A percentile compares a stretch with the other conserved stretches of the same genome.
These are phyloP conservation scores for Cotesia typhae DNA, from an alignment of 1,140 invertebrate species.

Conservation along the genomic window DNA sequence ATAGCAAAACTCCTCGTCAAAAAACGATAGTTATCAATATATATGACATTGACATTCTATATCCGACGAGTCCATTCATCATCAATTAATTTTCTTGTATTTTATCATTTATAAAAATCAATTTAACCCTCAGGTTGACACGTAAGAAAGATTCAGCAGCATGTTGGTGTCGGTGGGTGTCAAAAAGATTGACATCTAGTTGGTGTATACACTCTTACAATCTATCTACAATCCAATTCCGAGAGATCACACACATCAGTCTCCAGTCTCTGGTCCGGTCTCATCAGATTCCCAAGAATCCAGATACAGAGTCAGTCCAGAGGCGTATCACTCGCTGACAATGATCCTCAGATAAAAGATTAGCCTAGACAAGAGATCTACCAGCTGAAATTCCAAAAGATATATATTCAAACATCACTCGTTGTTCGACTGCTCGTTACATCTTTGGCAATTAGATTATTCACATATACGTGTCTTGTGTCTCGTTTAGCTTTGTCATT, in stretches of 20 bases:
- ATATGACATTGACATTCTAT: slow-evolving; percentile 11
- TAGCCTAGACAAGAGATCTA: neutral
- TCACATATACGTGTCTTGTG: slow-evolving; percentile 10
- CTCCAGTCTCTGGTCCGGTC: no score
- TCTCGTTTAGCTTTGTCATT: neutral
- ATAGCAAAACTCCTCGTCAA: no score
- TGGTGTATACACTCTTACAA: neutral
- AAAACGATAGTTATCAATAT: no score
- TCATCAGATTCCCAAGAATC: slow-evolving; percentile 11
- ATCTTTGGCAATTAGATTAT: neutral
- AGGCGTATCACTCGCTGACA: slow-evolving; percentile 3
- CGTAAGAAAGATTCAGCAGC: slow-evolving; percentile 1
- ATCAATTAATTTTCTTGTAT: slow-evolving; percentile 1
- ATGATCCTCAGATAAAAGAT: slow-evolving; percentile 8
- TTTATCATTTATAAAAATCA: neutral
- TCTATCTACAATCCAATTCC: neutral
- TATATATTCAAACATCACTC: neutral
- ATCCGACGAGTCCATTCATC: slow-evolving; percentile 5
- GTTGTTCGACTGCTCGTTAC: neutral
- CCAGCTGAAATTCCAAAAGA: neutral
- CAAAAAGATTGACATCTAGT: slow-evolving; percentile 32
- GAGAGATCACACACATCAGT: neutral
- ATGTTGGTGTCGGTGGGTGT: slow-evolving; percentile 28
- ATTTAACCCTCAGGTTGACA: neutral
- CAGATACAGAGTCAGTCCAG: no score